These are phyloP conservation scores for Calliopsis andreniformis DNA, from an alignment of 1,140 invertebrate genomes.

Conservation along the genomic window DNA sequence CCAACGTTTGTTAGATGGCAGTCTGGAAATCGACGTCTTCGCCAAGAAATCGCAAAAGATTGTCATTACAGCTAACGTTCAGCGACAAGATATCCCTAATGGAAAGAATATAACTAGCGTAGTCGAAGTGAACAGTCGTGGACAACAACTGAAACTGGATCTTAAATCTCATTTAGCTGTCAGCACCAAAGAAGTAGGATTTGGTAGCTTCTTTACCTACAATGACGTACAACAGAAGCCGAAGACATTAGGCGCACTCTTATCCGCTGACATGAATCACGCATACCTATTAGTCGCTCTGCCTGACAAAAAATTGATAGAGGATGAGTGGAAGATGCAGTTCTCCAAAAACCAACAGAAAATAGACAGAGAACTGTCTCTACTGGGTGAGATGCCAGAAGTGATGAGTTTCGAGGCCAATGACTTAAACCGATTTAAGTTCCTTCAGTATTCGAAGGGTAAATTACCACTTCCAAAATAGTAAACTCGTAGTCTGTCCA, in stretches of 20 bases:
- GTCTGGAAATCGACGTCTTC: constrained; percentile 84
- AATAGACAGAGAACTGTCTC: constrained; percentile 78
- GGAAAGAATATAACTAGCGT: constrained; percentile 75
- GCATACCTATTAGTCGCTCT: constrained; percentile 79
- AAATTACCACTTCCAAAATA: constrained; percentile 34
- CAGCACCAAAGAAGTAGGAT: constrained; percentile 69
- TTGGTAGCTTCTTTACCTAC: constrained; percentile 74
- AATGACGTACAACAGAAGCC: constrained; percentile 75
- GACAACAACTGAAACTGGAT: constrained; percentile 79
- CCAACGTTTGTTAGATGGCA: constrained; percentile 77
- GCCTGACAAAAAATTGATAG: constrained; percentile 82
- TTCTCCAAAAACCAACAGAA: constrained; percentile 81
- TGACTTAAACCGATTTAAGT: constrained; percentile 83
- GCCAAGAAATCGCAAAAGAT: constrained; percentile 84
- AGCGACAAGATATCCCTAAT: constrained; percentile 62
- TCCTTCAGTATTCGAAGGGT: constrained; percentile 81
- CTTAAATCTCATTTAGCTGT: constrained; percentile 70
- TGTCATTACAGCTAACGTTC: constrained; percentile 72
- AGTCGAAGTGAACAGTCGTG: constrained; percentile 77
- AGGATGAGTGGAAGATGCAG: constrained; percentile 77
- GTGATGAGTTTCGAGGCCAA: constrained; percentile 80
- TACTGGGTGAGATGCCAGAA: constrained; percentile 81
- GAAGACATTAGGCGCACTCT: constrained; percentile 74
- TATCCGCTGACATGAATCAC: constrained; percentile 76
- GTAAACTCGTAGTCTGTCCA: background rate